Base-by-base conservation (phyloP, 2,797 vertebrate species). In the Micromesistius poutassou region DNA sequence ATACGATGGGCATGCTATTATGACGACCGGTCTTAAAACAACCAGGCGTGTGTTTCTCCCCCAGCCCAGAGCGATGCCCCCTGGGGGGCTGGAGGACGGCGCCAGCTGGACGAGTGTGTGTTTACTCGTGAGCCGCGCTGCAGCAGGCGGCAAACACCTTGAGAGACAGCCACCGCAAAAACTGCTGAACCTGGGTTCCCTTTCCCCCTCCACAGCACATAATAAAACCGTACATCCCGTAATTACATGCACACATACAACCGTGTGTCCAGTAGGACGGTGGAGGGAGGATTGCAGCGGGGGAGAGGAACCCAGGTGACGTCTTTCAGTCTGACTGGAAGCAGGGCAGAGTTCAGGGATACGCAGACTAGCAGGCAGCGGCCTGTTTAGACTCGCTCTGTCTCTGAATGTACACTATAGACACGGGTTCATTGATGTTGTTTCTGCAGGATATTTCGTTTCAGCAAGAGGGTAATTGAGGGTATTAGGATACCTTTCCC, bases 341-440 rank as follows among this genome's bases (percentile, higher is more conserved):
- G 76, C 81, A 87, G 81, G 71, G 73, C 78, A 84, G 78, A 78
- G 50, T 76, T 89, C 73, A 33, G 71, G 84, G 84, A 90, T n/a
- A n/a, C 22, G 90, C 91, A 81, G 81, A 91, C 91, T 82, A 78
- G 89, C 90, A 92, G 85, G 80, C 89, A 87, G 84, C 79, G 81
- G 84, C 90, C 83, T 87, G 92, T 87, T 85, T 88, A 86, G 84
- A 84, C 90, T 80, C 77, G 89, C 80, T 42, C 75, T 72, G 80
- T 87, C 80, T 90, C 87, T 85, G 84, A 89, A 88, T 82, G 12
- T 87, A 90, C 87, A 87, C 85, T 89, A 87, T 80, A 87, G 90
- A 91, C 86, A 76, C 25, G 79, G 31, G 71, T 66, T 83, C 82
- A 85, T 77, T 80, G 80, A 75, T 86, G 79, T 87, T 74, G 5